phyloP scores from a whole-genome alignment of 2,888 invertebrate species.

The Apotomis betuletana region DNA sequence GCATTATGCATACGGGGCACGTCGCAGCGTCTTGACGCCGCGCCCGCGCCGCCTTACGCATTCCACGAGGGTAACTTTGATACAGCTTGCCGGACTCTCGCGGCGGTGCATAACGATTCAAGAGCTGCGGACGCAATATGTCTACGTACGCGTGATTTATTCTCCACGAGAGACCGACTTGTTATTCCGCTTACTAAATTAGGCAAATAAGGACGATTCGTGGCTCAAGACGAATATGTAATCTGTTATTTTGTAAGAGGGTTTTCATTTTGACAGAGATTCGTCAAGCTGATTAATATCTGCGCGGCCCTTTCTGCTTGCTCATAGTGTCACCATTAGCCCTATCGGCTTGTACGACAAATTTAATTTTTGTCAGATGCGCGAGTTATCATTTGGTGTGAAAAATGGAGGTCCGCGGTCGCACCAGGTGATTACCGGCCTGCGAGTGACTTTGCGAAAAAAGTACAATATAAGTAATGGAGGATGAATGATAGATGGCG shows the following conservation, averaged over 20 bases:
- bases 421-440: conserved; percentile 83
- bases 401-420: conserved; percentile 80
- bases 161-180: conserved; percentile 30
- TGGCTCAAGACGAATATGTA: no score
- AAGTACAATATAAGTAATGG: conserved; percentile 84
- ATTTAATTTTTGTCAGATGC: conserved; percentile 82
- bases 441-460: conserved; percentile 82
- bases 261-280: conserved; percentile 14
- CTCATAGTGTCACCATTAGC: conserved; percentile 78
- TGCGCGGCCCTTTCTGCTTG: conserved; percentile 62
- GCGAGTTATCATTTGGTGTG: conserved; percentile 82
- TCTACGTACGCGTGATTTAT: conserved; percentile 38
- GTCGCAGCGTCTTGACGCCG: conserved; percentile 68
- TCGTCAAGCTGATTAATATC: conserved; percentile 53
- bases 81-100: conserved; percentile 33
- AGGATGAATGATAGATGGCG: conserved; percentile 83
- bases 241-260: conserved; percentile 2
- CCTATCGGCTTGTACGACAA: conserved; percentile 81
- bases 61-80: conserved; percentile 39
- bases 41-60: conserved; percentile 44
- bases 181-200: conserved; percentile 33
- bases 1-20: conserved; percentile 81
- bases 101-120: conserved; percentile 31
- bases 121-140: conserved; percentile 38
- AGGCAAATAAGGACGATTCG: conserved; percentile 22